Percentiles rank a stretch among this genome's conserved stretches.
Conservation (phyloP, 2,113 vertebrate genomes). For the Otus sunia region DNA sequence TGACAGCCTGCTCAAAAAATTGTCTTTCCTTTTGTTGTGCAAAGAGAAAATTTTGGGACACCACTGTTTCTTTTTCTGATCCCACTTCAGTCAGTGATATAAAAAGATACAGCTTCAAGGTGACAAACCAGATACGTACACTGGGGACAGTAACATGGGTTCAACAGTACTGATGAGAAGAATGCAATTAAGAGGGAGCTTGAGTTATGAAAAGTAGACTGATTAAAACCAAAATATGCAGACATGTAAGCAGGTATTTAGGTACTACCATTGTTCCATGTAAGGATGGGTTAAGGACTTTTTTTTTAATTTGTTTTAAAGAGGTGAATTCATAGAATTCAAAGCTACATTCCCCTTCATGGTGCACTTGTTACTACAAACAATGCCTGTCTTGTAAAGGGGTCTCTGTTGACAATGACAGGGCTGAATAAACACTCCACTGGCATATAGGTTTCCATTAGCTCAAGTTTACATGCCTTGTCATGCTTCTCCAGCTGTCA, state of each 20-base stretch:
- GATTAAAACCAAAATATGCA: not conserved
- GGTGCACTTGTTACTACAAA: conserved; percentile 46
- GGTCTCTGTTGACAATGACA: conserved; percentile 10
- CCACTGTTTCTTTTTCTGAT: not conserved
- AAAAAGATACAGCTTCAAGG: not conserved
- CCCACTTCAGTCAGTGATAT: not conserved
- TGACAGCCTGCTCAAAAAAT: not conserved
- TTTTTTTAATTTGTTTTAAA: not conserved
- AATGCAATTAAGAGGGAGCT: not conserved
- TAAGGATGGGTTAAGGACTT: not conserved
- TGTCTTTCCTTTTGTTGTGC: not conserved
- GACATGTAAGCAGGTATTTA: not conserved
- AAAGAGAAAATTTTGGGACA: not conserved
- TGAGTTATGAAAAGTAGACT: not conserved
- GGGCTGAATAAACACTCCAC: conserved; percentile 32
- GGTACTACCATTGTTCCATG: not conserved
- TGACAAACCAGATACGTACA: not conserved
- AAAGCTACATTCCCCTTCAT: not conserved
- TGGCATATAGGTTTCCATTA: conserved; percentile 46
- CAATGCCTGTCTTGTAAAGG: not conserved
- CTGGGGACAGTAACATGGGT: not conserved
- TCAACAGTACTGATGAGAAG: not conserved
- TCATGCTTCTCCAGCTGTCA: conserved; percentile 14
- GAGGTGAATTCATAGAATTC: not conserved
- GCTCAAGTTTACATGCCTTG: conserved; percentile 47